Conservation (phyloP, 2,797 vertebrate species). For the Tangara arthus region DNA sequence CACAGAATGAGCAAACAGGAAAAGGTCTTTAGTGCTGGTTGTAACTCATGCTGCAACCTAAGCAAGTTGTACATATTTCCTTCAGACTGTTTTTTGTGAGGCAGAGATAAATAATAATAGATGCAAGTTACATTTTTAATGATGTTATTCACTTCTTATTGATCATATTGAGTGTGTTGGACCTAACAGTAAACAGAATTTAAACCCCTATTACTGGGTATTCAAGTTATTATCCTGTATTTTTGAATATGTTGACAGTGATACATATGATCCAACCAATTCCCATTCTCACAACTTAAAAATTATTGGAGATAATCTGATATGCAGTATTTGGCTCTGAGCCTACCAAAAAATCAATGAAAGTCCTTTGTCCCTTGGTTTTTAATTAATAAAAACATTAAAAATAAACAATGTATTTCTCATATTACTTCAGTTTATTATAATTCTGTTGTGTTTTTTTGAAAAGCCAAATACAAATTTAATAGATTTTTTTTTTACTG, state of each 20-base stretch:
- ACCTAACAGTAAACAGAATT: slow-evolving; percentile 37
- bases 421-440: slow-evolving; percentile 5
- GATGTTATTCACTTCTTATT: slow-evolving; percentile 5
- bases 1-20: neutral
- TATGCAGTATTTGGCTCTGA: neutral
- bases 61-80: neutral
- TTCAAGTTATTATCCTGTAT: slow-evolving; percentile 37
- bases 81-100: neutral
- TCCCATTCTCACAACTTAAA: slow-evolving; percentile 16
- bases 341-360: neutral
- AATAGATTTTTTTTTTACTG: neutral
- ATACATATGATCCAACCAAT: slow-evolving; percentile 35
- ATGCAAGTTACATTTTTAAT: neutral
- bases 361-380: neutral
- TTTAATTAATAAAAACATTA: neutral
- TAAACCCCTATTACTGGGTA: slow-evolving; percentile 39
- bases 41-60: neutral
- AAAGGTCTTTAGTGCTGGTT: neutral
- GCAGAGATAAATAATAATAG: neutral
- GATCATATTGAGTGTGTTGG: slow-evolving; percentile 40
- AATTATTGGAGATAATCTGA: slow-evolving; percentile 43
- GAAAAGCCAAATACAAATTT: neutral
- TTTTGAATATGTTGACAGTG: slow-evolving; percentile 52
- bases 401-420: neutral
- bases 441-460: slow-evolving; percentile 38